phyloP scores from a whole-genome alignment of 2,113 vertebrate species.

The Psittacula cyanocephala region DNA sequence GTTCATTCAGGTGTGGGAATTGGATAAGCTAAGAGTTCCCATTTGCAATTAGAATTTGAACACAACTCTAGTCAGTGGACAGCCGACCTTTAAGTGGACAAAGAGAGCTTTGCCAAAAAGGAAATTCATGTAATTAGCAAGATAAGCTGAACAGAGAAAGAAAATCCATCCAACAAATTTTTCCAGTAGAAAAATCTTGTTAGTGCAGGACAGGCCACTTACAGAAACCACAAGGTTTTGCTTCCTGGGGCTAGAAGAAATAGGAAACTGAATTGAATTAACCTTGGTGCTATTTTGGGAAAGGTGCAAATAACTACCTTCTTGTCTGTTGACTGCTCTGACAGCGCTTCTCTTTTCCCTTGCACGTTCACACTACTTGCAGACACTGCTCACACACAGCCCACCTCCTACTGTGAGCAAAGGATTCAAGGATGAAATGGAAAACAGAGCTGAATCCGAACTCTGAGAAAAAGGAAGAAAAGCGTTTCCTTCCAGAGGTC shows the following conservation, averaged over 20 bases:
- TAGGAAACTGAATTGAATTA: not conserved
- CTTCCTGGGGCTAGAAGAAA: not conserved
- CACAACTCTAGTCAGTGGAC: not conserved
- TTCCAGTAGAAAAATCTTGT: not conserved
- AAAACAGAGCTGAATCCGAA: not conserved
- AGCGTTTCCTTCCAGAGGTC: not conserved
- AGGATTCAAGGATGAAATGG: not conserved
- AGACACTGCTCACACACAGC: not conserved
- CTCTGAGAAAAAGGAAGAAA: not conserved
- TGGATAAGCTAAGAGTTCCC: not conserved
- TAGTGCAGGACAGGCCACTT: not conserved
- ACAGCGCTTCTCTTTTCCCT: not conserved
- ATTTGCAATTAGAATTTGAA: not conserved
- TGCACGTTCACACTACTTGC: not conserved
- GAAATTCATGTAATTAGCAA: not conserved
- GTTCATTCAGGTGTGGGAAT: not conserved
- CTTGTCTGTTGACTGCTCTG: not conserved
- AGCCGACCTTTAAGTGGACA: not conserved
- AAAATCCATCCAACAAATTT: not conserved
- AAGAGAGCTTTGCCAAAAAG: not conserved
- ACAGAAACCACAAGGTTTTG: not conserved
- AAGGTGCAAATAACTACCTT: not conserved
- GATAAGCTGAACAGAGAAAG: not conserved
- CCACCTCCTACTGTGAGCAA: not conserved
- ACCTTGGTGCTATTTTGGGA: not conserved